Base-by-base conservation (phyloP, 2,888 invertebrate genomes). In the Zootermopsis nevadensis region DNA sequence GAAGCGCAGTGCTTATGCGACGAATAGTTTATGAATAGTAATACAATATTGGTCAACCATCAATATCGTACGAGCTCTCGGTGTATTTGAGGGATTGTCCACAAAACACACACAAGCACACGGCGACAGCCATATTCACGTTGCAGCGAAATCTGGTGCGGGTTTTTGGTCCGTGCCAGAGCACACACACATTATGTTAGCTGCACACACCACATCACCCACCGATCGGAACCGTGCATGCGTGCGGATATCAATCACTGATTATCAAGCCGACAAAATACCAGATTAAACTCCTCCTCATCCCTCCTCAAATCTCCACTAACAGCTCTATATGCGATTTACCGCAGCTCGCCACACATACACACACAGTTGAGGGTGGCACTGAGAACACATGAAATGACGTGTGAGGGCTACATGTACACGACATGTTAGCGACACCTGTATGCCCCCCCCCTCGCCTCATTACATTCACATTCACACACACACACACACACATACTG, bases 241-340 rank as follows among this genome's bases (percentile, higher is more conserved):
- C 67, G 84, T 81, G 42, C 42, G 84, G 84, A 84, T 84, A 84
- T 84, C 84, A 84, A 84, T 84, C 84, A 84, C 77, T 77, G 84
- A 84, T 84, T 84, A 84, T 84, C 84, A 84, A 84, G 84, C 84
- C 84, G 82, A 84, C 82, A 84, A 84, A 84, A 84, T 84, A 76
- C 82, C 84, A 80, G 82, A 84, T 84, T 84, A 84, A 84, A 80
- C 84, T 60, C 53, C 74, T 76, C 33, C 76, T 38, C 76, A 76
- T 42, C 77, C 77, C 60, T 66, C 79, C 74, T 80, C 72, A 83
- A 80, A 79, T 83, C 83, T 83, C 77, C 60, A 82, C 81, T 72
- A 79, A 79, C 79, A 79, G 79, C 79, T 79, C 79, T 79, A 79
- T 79, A 79, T 60, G 30, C 53, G 53, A 77, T 77, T 77, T 77